Evolutionary conservation across 2,113 vertebrate genomes (phyloP), one percentile per base, ranked within the genome.

Genomic region (Telmatochromis sp.): DNA sequence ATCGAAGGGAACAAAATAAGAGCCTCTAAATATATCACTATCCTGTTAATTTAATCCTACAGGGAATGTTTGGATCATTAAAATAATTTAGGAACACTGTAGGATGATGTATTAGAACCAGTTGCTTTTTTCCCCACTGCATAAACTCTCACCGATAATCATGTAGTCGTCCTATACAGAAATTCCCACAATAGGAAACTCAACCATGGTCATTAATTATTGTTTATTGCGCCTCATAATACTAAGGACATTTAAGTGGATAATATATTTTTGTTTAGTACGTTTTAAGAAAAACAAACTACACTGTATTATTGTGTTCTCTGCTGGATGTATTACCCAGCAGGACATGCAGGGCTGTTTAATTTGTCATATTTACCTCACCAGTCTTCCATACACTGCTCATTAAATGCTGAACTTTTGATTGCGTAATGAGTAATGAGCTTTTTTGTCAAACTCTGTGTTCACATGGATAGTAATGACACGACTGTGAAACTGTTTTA

Each of bases 271-370:
- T 47, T 47, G 40, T 17, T 9, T 5, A 17, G 40, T 37, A 65
- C 0, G 31, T 65, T n/a, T 65, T n/a, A 65, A n/a, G 17, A 65
- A 35, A 65, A 42, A 71, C 35, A 21, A 40, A 71, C 65, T 15
- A 4, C 68, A 45, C 8, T 47, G 40, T 45, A 11, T 73, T 26
- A 26, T 0, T 73, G 42, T 50, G 42, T 78, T 50, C 15, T 47
- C 26, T 50, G 42, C 15, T 50, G 23, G 45, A 3, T 78, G 26
- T 8, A 78, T 50, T 50, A 78, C 71, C 15, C 71, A 75, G 40
- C 23, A 12, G 23, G 17, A 50, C 26, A 12, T 1, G 9, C 0
- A 50, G 23, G 45, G 9, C 15, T 50, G 23, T 78, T 78, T 31
- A 31, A 78, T 51, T 33, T 33, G 15, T 78, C 10, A 33, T 78